Evolutionary conservation across 2,888 invertebrate genomes (phyloP).

Genomic region (Heliconius ismenius): DNA sequence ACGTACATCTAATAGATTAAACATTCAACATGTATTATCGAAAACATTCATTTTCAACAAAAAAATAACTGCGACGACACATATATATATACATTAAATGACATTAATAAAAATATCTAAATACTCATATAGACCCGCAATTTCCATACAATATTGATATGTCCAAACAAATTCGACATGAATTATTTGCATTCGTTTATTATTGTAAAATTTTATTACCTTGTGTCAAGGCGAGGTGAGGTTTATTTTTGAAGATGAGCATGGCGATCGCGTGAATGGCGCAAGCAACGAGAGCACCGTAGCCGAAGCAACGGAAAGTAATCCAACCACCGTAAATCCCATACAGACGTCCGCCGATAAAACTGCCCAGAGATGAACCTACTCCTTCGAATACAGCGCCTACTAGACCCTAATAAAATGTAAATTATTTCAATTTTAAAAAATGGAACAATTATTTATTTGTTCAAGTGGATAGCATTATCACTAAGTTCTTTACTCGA

Average conservation of each 20-base stretch:
- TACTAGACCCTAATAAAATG: constrained; percentile 85
- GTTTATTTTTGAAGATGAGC: constrained; percentile 55
- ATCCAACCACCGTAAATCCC: constrained; percentile 83
- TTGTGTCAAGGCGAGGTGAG: constrained; percentile 53
- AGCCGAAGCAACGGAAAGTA: constrained; percentile 88
- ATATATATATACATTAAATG: background rate
- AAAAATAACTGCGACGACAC: background rate
- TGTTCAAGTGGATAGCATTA: background rate
- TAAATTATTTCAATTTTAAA: background rate
- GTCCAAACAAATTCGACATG: background rate
- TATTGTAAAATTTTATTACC: constrained; percentile 57
- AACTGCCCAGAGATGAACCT: constrained; percentile 90
- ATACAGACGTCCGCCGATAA: constrained; percentile 88
- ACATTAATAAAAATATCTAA: constrained; percentile 3
- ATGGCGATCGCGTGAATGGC: constrained; percentile 82
- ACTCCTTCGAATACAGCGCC: constrained; percentile 94
- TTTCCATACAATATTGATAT: constrained; percentile 5
- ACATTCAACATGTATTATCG: background rate
- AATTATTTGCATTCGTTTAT: constrained; percentile 6
- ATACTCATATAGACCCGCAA: constrained; percentile 5
- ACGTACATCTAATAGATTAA: background rate
- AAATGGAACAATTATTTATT: background rate
- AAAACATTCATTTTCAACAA: background rate
- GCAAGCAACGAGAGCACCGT: constrained; percentile 84
- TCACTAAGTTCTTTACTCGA: too few species aligned